phyloP scores from a whole-genome alignment of 2,888 invertebrate genomes.

The Phrixothrix hirtus region DNA sequence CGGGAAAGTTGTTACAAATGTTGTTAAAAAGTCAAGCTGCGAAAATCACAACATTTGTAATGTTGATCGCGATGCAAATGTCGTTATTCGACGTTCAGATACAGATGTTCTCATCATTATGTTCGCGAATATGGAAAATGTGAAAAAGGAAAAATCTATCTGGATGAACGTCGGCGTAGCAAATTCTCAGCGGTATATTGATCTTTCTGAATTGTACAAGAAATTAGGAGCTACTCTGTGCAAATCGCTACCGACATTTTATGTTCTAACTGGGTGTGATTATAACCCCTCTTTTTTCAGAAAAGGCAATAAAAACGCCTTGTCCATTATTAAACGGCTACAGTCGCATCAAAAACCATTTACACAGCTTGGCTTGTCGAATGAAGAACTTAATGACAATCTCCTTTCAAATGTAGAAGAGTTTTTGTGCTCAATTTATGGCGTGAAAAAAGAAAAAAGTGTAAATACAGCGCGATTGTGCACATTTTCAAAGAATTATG shows the following conservation, averaged over 20 bases:
- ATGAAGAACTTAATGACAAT: too few relatives aligned
- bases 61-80: slow-evolving; percentile 19
- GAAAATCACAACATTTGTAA: slow-evolving; percentile 32
- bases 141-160: slow-evolving; percentile 27
- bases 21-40: slow-evolving; percentile 20
- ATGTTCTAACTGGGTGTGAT: slow-evolving; percentile 32
- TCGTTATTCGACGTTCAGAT: slow-evolving; percentile 29
- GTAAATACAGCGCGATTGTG: too few relatives aligned
- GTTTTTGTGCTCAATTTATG: too few relatives aligned
- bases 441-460: too few relatives aligned
- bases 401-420: too few relatives aligned
- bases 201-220: slow-evolving; percentile 29
- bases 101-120: slow-evolving; percentile 34
- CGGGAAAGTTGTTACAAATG: slow-evolving; percentile 19
- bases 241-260: slow-evolving; percentile 34
- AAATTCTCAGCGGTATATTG: slow-evolving; percentile 34
- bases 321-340: slow-evolving; percentile 10
- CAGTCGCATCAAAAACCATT: too few relatives aligned
- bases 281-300: slow-evolving; percentile 31
- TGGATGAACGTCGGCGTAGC: slow-evolving; percentile 34
- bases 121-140: slow-evolving; percentile 36
- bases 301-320: slow-evolving; percentile 33
- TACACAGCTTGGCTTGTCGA: too few relatives aligned
- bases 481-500: too few relatives aligned
- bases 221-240: slow-evolving; percentile 30